Conservation (phyloP, 2,113 vertebrate species). For the Pelobates fuscus region DNA sequence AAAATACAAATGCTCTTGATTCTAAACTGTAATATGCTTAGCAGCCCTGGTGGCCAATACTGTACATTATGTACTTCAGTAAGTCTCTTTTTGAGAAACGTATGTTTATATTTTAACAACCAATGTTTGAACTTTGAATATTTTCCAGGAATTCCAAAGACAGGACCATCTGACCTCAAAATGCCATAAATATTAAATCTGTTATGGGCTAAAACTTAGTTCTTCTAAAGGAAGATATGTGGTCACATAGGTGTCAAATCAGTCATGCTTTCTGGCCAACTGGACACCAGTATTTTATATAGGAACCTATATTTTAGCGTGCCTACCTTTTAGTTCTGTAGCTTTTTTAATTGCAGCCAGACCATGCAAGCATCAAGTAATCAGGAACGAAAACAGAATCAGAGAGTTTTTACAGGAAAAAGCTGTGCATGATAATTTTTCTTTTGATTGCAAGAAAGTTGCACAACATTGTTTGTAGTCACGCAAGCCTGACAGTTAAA, state of each 20-base stretch:
- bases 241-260: slow-evolving; percentile 27
- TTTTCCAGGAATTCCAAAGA: slow-evolving; percentile 25
- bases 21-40: not conserved
- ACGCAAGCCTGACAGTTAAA: slow-evolving; percentile 16
- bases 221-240: not conserved
- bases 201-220: not conserved
- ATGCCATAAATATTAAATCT: slow-evolving; percentile 11
- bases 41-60: slow-evolving; percentile 12
- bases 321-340: slow-evolving; percentile 8
- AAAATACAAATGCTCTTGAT: not conserved
- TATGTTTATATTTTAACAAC: slow-evolving; percentile 36
- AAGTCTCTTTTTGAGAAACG: slow-evolving; percentile 24
- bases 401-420: slow-evolving; percentile 32
- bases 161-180: slow-evolving; percentile 7
- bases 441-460: slow-evolving; percentile 29
- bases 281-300: not conserved
- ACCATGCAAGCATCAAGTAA: slow-evolving; percentile 9
- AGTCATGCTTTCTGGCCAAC: slow-evolving; percentile 11
- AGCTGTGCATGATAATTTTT: slow-evolving; percentile 18
- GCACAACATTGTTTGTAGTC: slow-evolving; percentile 13
- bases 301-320: slow-evolving; percentile 13
- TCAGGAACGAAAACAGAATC: slow-evolving; percentile 31
- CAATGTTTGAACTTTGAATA: slow-evolving; percentile 18
- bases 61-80: not conserved
- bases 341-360: slow-evolving; percentile 38